Percentiles rank a stretch among this genome's conserved stretches.
Conservation (phyloP, 1,140 invertebrate genomes). For the Radopholus similis region DNA sequence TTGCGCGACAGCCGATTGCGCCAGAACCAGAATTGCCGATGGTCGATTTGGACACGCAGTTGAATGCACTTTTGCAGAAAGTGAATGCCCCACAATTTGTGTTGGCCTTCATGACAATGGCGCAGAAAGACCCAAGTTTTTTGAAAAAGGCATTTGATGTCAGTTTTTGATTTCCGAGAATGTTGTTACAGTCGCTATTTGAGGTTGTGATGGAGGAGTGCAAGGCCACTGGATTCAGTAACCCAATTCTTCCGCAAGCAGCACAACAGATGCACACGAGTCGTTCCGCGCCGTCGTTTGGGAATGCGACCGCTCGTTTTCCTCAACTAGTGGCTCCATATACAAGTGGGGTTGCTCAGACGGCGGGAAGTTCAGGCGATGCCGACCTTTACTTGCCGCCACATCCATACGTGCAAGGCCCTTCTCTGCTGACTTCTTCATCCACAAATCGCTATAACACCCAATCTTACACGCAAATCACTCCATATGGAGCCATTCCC, state of each 20-base stretch:
- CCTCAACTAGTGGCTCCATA: not conserved
- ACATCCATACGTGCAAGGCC: not conserved
- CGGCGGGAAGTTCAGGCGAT: not conserved
- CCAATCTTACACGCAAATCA: constrained; percentile 30
- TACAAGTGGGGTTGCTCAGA: not conserved
- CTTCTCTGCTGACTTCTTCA: constrained; percentile 8
- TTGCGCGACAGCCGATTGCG: constrained; percentile 20
- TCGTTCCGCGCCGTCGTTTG: constrained; percentile 2
- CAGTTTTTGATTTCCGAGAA: not conserved
- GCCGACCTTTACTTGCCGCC: not conserved
- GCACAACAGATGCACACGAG: too few relatives aligned
- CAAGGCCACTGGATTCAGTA: constrained; percentile 33
- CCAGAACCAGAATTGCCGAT: constrained; percentile 23
- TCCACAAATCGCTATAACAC: constrained; percentile 3
- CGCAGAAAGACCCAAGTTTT: constrained; percentile 31
- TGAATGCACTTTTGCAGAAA: not conserved
- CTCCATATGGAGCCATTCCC: constrained; percentile 32
- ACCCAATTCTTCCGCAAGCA: constrained; percentile 31
- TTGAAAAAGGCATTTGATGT: constrained; percentile 32
- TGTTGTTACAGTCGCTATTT: constrained; percentile 12
- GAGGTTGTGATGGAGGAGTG: constrained; percentile 37
- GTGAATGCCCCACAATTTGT: constrained; percentile 20
- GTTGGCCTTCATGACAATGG: constrained; percentile 27
- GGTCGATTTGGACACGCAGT: constrained; percentile 35
- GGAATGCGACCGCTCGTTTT: not conserved